A percentile compares a stretch with the other conserved stretches of the same genome.
phyloP scores from a whole-genome alignment of 2,113 vertebrate species.

The Tricholaema leucomelas region DNA sequence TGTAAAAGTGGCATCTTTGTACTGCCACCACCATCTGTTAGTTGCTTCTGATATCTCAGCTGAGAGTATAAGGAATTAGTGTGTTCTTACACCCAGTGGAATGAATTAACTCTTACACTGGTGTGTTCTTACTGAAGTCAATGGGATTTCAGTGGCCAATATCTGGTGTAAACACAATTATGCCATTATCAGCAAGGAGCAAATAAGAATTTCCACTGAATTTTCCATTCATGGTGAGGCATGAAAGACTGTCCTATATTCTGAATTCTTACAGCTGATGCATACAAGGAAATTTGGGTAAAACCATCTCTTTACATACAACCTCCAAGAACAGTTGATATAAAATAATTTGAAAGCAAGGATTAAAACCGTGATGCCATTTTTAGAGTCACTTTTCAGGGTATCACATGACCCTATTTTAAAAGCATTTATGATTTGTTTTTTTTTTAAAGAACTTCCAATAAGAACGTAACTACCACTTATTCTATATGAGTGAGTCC shows the following conservation, averaged over 20 bases:
- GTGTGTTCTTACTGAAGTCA: background rate
- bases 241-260: background rate
- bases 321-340: background rate
- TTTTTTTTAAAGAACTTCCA: background rate
- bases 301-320: background rate
- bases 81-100: background rate
- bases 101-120: background rate
- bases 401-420: background rate
- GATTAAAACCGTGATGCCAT: background rate
- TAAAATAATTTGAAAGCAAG: background rate
- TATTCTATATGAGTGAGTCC: background rate
- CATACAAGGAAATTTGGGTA: background rate
- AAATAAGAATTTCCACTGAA: background rate
- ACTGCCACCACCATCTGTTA: background rate
- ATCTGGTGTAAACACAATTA: background rate
- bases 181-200: background rate
- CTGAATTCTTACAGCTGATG: background rate
- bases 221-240: background rate
- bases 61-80: background rate
- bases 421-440: background rate
- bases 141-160: background rate
- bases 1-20: background rate
- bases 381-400: constrained; percentile 26
- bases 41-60: background rate
- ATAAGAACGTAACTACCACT: background rate